Conservation (phyloP, 2,888 invertebrate genomes). For the Aproaerema taeniolella region DNA sequence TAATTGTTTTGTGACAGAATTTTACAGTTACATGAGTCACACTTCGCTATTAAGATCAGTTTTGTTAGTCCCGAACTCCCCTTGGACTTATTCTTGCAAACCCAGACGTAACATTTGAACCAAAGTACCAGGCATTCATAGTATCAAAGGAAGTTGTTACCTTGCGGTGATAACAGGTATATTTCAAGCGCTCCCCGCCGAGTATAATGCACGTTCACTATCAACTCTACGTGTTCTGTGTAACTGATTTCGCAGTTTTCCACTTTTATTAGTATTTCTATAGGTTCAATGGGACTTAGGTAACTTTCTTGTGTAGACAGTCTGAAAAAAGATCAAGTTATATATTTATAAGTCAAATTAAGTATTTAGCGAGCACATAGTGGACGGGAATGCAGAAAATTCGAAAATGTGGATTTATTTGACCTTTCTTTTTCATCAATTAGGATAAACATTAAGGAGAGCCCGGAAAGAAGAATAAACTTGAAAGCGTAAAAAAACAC, state of each 20-base stretch:
- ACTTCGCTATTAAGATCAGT: too few relatives aligned
- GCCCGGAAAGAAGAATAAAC: too few relatives aligned
- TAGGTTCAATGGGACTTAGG: conserved; percentile 36
- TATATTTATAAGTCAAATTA: too few relatives aligned
- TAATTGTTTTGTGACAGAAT: too few relatives aligned
- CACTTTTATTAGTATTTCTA: conserved; percentile 65
- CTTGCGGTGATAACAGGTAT: conserved; percentile 85
- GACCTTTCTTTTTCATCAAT: too few relatives aligned
- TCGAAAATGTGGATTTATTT: too few relatives aligned
- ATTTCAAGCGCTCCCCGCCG: conserved; percentile 87
- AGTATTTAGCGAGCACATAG: too few relatives aligned
- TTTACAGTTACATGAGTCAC: too few relatives aligned
- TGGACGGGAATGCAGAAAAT: too few relatives aligned
- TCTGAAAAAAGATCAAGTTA: conserved; percentile 20
- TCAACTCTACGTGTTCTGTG: conserved; percentile 92
- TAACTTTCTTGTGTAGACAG: conserved; percentile 18
- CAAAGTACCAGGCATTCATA: conserved; percentile 34
- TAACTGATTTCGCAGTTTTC: conserved; percentile 80
- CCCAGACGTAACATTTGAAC: conserved; percentile 29
- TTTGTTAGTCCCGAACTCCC: too few relatives aligned
- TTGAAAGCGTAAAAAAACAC: too few relatives aligned
- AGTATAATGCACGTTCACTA: conserved; percentile 82
- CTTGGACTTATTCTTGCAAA: conserved; percentile 18
- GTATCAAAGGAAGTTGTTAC: conserved; percentile 53
- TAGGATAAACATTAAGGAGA: too few relatives aligned